Percentiles rank a stretch among this genome's conserved stretches.
phyloP scores from a whole-genome alignment of 2,113 vertebrate species.

The Ictalurus punctatus region DNA sequence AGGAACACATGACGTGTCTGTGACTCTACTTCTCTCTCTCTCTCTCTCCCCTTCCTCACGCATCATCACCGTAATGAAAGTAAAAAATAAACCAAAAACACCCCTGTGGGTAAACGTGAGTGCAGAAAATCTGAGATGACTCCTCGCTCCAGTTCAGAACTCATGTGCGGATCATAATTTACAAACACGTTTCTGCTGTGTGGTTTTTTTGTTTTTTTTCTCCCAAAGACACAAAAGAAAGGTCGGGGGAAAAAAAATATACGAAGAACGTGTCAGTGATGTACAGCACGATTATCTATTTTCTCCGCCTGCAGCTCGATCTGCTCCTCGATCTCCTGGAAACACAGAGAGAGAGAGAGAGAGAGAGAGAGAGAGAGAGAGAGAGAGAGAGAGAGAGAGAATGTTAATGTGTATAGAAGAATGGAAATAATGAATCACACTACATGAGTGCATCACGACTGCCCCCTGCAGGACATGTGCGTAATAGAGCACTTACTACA shows the following conservation, averaged over 20 bases:
- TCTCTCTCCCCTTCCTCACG: not conserved
- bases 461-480: not conserved
- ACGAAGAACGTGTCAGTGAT: not conserved
- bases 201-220: not conserved
- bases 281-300: constrained; percentile 45
- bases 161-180: constrained; percentile 13
- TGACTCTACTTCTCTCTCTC: constrained; percentile 1
- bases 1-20: not conserved
- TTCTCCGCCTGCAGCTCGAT: constrained; percentile 60
- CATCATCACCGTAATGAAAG: constrained; percentile 33
- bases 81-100: constrained; percentile 38
- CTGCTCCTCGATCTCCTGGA: constrained; percentile 56
- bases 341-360: not conserved
- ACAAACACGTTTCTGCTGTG: not conserved
- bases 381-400: no score
- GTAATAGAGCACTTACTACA: not conserved
- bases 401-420: not conserved
- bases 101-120: not conserved
- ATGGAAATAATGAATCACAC: not conserved
- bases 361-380: no score
- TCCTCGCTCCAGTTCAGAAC: not conserved
- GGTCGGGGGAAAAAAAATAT: not conserved
- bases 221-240: constrained; percentile 16
- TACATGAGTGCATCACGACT: not conserved
- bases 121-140: constrained; percentile 3